Percentiles rank a stretch among this genome's conserved stretches.
Evolutionary conservation across 2,888 invertebrate species (phyloP).

Genomic region (Dryobota labecula): DNA sequence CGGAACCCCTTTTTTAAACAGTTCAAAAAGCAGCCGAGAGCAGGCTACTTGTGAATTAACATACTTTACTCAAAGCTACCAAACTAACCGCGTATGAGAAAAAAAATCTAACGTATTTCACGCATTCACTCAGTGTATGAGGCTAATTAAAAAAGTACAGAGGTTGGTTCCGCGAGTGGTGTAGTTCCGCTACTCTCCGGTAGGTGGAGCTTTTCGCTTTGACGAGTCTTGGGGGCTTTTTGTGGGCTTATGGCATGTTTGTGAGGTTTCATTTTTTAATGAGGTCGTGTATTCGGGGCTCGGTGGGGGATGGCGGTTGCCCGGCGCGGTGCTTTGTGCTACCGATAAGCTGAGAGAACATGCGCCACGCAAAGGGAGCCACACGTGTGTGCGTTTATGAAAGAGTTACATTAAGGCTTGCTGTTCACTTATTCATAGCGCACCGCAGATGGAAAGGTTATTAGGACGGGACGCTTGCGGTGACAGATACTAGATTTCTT

Average conservation of each 20-base stretch:
- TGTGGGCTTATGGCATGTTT: slow-evolving; percentile 80
- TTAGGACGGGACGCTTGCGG: slow-evolving; percentile 67
- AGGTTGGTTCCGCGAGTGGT: slow-evolving; percentile 86
- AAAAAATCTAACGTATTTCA: slow-evolving; percentile 87
- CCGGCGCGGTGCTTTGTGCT: slow-evolving; percentile 79
- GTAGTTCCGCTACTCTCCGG: slow-evolving; percentile 89
- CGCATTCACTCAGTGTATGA: slow-evolving; percentile 88
- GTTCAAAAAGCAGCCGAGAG: slow-evolving; percentile 81
- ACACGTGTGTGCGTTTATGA: slow-evolving; percentile 79
- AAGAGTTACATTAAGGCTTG: slow-evolving; percentile 81
- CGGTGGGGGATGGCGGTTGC: slow-evolving; percentile 76
- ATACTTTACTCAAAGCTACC: slow-evolving; percentile 89
- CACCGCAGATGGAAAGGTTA: slow-evolving; percentile 69
- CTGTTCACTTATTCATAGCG: slow-evolving; percentile 84
- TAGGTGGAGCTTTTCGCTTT: slow-evolving; percentile 87
- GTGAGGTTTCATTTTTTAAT: slow-evolving; percentile 88
- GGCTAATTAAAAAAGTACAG: slow-evolving; percentile 90
- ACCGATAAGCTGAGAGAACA: slow-evolving; percentile 71
- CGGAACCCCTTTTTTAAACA: slow-evolving; percentile 73
- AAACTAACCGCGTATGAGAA: slow-evolving; percentile 86
- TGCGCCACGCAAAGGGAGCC: slow-evolving; percentile 76
- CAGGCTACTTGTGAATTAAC: slow-evolving; percentile 86
- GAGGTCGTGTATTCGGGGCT: slow-evolving; percentile 87
- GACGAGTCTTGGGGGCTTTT: slow-evolving; percentile 80
- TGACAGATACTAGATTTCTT: slow-evolving; percentile 21